Percentiles rank a stretch among this genome's conserved stretches.
Conservation (phyloP, 2,888 invertebrate genomes). For the Augiades crinisus region DNA sequence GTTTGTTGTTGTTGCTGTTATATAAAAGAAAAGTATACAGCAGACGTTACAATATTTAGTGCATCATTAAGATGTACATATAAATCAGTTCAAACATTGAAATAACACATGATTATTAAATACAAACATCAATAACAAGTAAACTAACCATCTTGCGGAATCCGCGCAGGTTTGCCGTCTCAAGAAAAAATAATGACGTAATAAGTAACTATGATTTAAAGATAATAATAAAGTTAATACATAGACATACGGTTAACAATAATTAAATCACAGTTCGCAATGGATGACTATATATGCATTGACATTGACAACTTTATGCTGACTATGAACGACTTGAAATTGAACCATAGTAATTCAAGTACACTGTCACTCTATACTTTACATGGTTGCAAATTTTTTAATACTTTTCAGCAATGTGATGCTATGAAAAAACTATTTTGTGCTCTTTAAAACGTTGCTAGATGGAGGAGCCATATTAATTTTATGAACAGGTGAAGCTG, state of each 20-base stretch:
- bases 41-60: background rate
- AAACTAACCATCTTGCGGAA: background rate
- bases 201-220: background rate
- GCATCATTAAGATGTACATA: background rate
- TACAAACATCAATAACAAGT: background rate
- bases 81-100: background rate
- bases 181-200: background rate
- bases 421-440: background rate
- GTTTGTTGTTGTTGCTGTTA: constrained; percentile 29
- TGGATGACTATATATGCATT: too few species aligned
- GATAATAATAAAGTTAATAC: background rate
- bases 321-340: background rate
- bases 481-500: background rate
- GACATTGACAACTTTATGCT: background rate
- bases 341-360: background rate
- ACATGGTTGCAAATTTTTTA: background rate
- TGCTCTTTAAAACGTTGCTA: too few species aligned
- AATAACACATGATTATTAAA: constrained; percentile 33
- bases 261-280: too few species aligned
- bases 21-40: background rate
- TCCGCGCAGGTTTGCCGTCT: constrained; percentile 30
- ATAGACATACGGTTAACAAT: too few species aligned
- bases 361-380: background rate
- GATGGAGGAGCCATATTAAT: too few species aligned
- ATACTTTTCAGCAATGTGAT: background rate